Evolutionary conservation across 2,888 invertebrate species (phyloP).

Genomic region (Mythimna ferrago): DNA sequence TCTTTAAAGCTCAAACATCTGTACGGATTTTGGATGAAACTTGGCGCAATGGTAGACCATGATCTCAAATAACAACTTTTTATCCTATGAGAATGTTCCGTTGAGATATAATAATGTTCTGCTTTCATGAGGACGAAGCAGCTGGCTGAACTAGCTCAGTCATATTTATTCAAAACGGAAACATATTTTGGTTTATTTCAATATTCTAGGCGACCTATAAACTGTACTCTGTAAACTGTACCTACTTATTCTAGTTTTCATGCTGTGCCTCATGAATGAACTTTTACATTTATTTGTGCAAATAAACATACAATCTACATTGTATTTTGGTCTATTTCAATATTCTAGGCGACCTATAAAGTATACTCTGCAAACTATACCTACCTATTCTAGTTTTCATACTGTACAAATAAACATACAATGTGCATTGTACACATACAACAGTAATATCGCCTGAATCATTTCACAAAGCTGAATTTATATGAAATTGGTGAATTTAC

Average conservation of each 20-base stretch:
- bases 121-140: too few species aligned
- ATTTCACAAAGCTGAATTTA: not conserved
- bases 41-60: too few species aligned
- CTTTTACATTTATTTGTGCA: slow-evolving; percentile 23
- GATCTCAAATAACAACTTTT: too few species aligned
- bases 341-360: slow-evolving; percentile 52
- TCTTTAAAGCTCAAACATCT: too few species aligned
- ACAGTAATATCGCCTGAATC: slow-evolving; percentile 13
- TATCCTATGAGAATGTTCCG: too few species aligned
- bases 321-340: slow-evolving; percentile 57
- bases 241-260: slow-evolving; percentile 40
- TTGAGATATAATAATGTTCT: too few species aligned
- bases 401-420: slow-evolving; percentile 3
- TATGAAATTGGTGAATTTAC: slow-evolving; percentile 15
- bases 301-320: slow-evolving; percentile 11
- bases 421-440: slow-evolving; percentile 1
- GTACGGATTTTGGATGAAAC: too few species aligned
- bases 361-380: slow-evolving; percentile 33
- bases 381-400: slow-evolving; percentile 30
- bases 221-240: slow-evolving; percentile 37
- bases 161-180: slow-evolving; percentile 43
- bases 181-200: slow-evolving; percentile 57
- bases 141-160: not conserved
- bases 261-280: slow-evolving; percentile 7
- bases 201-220: slow-evolving; percentile 52